Base-by-base conservation (phyloP, 2,113 vertebrate species). In the Meleagris gallopavo region DNA sequence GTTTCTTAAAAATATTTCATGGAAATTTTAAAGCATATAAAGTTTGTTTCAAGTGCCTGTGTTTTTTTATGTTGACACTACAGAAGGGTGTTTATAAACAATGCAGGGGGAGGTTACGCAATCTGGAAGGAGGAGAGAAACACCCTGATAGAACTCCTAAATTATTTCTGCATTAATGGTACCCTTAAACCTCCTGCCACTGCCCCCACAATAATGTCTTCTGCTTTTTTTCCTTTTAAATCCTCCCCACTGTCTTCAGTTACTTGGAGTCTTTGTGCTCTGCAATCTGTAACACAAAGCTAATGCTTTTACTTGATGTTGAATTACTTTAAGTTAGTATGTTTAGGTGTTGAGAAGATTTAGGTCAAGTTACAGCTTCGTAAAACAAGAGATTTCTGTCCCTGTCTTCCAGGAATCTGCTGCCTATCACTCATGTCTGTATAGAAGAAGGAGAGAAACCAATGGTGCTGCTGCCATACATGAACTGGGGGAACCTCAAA, bases 401-500 rank as follows among this genome's bases (percentile, higher is more conserved):
- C 17, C 32, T 94, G 30, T 85, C 55, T 95, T 92, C 50, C 96
- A 99, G 99, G 97, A 99, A 99, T 92, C 98, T 99, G 93, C 96
- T 99, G 62, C 99, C 99, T 46, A 99, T 99, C 90, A 98, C 98
- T 88, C 98, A 99, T 1, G 99, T 99, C 78, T 99, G 99, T 84
- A 99, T 98, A 95, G 99, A 99, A 94, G 99, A 99, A 21, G 99
- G 99, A 71, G 99, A 99, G 98, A 99, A 98, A 82, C 99, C 99
- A 15, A 99, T 99, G 99, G 99, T 99, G 91, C 97, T 99, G 92
- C 74, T 99, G 96, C 99, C 99, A 2, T 99, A 99, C 94, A 99
- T 99, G 98, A 99, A 99, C 66, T 99, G 99, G 99, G 99, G 99
- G n/a, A 99, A 99, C 96, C 98, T 99, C 58, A 99, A 99, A 92